Evolutionary conservation across 2,797 vertebrate species (phyloP).

Genomic region (Spinibarbus caldwelli): DNA sequence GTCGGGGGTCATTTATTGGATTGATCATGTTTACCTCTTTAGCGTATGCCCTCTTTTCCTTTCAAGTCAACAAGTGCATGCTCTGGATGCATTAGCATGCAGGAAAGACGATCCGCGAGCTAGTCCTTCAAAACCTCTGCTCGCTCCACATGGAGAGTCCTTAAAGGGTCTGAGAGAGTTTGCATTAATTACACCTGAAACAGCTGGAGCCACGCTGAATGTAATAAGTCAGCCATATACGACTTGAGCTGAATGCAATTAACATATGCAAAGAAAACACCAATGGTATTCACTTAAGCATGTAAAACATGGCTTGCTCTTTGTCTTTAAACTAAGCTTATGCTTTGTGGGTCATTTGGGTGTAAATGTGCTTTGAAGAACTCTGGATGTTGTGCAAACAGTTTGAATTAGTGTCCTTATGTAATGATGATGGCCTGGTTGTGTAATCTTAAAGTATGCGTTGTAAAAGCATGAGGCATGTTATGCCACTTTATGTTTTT

Average conservation of each 20-base stretch:
- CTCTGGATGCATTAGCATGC: slow-evolving; percentile 54
- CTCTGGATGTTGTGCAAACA: neutral
- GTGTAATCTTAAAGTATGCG: neutral
- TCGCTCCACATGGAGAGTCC: slow-evolving; percentile 51
- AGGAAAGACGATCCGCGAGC: slow-evolving; percentile 50
- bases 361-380: slow-evolving; percentile 23
- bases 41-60: slow-evolving; percentile 36
- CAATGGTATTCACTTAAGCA: neutral
- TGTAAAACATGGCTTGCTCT: slow-evolving; percentile 5
- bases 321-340: neutral
- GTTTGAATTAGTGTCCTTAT: neutral
- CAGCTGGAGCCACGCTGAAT: slow-evolving; percentile 64
- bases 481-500: neutral
- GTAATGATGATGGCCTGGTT: neutral
- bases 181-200: slow-evolving; percentile 68
- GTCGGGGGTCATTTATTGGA: slow-evolving; percentile 56
- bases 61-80: slow-evolving; percentile 52
- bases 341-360: neutral
- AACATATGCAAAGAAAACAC: neutral
- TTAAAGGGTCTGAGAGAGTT: slow-evolving; percentile 59
- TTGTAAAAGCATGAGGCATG: neutral
- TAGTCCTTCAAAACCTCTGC: slow-evolving; percentile 52
- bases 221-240: slow-evolving; percentile 66
- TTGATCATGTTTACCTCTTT: slow-evolving; percentile 61
- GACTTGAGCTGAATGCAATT: slow-evolving; percentile 50